phyloP scores from a whole-genome alignment of 2,888 invertebrate genomes.

The Resseliella maxima region DNA sequence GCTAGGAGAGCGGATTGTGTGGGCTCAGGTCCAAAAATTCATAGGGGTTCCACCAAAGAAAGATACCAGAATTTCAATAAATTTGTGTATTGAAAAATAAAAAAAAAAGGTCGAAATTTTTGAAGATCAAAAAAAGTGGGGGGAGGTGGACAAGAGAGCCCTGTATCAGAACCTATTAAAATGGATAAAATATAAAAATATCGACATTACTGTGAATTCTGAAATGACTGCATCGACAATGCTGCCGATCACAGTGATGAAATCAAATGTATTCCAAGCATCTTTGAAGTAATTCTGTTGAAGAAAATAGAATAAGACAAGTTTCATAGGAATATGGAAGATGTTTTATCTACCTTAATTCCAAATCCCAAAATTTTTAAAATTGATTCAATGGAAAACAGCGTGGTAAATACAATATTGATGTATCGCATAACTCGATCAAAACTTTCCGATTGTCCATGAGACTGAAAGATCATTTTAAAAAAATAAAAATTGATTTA shows the following conservation, averaged over 20 bases:
- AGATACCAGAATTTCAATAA: too few species aligned
- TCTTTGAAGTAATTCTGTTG: slow-evolving; percentile 98
- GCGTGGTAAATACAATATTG: slow-evolving; percentile 99
- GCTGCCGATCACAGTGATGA: slow-evolving; percentile 98
- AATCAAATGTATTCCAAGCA: slow-evolving; percentile 99
- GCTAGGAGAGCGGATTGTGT: too few species aligned
- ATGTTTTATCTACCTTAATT: slow-evolving; percentile 85
- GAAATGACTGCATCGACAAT: slow-evolving; percentile 98
- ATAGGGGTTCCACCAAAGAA: too few species aligned
- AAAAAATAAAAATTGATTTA: background rate
- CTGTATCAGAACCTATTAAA: too few species aligned
- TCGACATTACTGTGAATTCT: slow-evolving; percentile 92
- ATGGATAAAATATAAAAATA: background rate
- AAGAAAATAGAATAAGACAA: background rate
- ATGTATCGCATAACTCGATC: slow-evolving; percentile 76
- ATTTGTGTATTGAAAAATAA: background rate
- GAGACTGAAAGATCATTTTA: slow-evolving; percentile 74
- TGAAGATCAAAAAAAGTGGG: too few species aligned
- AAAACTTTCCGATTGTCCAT: slow-evolving; percentile 92
- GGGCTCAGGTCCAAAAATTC: too few species aligned
- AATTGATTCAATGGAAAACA: slow-evolving; percentile 99
- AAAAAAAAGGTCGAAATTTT: too few species aligned
- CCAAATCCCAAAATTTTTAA: slow-evolving; percentile 99
- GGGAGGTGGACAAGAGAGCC: too few species aligned
- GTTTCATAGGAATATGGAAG: background rate